Conservation (phyloP, 2,797 vertebrate species). For the Melanotaenia trifasciata region DNA sequence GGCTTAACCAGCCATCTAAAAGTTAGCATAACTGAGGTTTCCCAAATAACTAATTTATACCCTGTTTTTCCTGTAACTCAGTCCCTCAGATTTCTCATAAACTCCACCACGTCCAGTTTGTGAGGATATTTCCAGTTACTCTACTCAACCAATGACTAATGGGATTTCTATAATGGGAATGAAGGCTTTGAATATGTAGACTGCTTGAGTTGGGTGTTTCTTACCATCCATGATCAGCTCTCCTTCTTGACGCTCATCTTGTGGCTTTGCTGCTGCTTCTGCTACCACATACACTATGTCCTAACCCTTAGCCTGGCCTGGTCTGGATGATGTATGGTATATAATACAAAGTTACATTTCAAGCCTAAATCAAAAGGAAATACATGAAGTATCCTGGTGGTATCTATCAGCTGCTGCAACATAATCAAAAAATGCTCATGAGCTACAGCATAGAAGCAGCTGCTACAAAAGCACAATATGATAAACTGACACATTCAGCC, state of each 20-base stretch:
- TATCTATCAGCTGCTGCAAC: no score
- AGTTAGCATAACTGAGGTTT: constrained; percentile 64
- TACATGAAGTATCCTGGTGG: no score
- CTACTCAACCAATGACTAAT: constrained; percentile 68
- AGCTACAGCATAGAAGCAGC: neutral
- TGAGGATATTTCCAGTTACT: constrained; percentile 73
- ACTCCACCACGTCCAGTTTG: constrained; percentile 59
- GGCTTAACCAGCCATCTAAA: constrained; percentile 43
- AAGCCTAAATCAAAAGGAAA: neutral
- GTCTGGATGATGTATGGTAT: neutral
- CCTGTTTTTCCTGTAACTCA: constrained; percentile 63
- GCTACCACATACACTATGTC: constrained; percentile 69
- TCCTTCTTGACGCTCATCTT: constrained; percentile 57
- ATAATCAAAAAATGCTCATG: neutral
- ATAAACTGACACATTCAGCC: neutral
- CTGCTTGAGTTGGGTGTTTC: constrained; percentile 70
- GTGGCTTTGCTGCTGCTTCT: constrained; percentile 70
- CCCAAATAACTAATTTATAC: constrained; percentile 44
- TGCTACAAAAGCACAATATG: neutral
- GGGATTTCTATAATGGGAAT: constrained; percentile 64
- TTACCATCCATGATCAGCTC: constrained; percentile 77
- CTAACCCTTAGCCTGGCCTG: constrained; percentile 53
- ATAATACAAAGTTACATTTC: no score
- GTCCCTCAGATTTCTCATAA: constrained; percentile 48
- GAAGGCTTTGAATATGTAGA: constrained; percentile 64